Conservation (phyloP, 1,140 invertebrate species). For the Dendrolimus kikuchii region DNA sequence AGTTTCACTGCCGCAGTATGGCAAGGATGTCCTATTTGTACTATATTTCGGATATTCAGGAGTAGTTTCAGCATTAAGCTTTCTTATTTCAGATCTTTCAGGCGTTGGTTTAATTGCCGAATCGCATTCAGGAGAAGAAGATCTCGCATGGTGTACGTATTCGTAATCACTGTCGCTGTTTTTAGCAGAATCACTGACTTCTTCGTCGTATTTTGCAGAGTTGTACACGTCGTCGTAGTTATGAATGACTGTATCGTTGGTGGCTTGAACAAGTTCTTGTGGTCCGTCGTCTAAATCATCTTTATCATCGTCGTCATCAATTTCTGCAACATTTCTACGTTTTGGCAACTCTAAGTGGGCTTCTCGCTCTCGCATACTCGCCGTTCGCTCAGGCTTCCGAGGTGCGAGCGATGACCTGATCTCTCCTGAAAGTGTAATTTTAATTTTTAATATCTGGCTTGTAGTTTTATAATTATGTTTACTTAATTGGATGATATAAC, state of each 20-base stretch:
- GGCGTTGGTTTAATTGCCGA: conserved; percentile 54
- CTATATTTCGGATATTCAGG: conserved; percentile 59
- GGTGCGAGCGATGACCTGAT: conserved; percentile 83
- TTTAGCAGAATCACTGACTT: conserved; percentile 60
- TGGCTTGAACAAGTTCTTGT: conserved; percentile 54
- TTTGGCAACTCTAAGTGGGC: conserved; percentile 75
- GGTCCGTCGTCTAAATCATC: conserved; percentile 55
- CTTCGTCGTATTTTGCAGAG: conserved; percentile 61
- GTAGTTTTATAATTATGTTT: too few relatives aligned
- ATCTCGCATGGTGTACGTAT: conserved; percentile 73
- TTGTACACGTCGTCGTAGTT: conserved; percentile 69
- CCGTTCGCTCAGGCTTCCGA: conserved; percentile 85
- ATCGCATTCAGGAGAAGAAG: conserved; percentile 78
- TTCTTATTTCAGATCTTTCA: conserved; percentile 31
- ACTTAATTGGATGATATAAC: too few relatives aligned
- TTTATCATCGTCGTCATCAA: conserved; percentile 64
- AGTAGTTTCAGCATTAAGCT: conserved; percentile 23
- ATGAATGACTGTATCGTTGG: conserved; percentile 57
- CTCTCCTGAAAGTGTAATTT: conserved; percentile 74
- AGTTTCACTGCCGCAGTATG: conserved; percentile 85
- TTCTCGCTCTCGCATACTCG: conserved; percentile 84
- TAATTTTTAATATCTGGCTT: too few relatives aligned
- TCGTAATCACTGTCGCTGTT: conserved; percentile 77
- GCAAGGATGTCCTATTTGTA: conserved; percentile 74
- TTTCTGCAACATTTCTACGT: conserved; percentile 52